These are phyloP conservation scores for Cosmia pyralina DNA, from an alignment of 2,888 invertebrate genomes.

Conservation along the genomic window DNA sequence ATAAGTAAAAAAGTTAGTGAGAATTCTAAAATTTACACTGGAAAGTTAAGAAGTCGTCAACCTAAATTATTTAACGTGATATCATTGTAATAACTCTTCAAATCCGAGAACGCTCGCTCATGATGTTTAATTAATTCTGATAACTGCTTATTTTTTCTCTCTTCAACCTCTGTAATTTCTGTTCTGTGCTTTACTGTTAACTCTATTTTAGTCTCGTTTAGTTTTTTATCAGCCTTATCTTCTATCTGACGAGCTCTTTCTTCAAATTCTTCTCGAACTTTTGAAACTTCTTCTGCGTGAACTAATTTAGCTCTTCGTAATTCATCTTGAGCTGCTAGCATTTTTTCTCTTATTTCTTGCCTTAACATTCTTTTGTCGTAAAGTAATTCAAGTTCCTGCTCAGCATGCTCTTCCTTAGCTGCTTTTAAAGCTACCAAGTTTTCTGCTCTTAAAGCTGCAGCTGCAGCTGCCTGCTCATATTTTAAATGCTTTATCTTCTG, in stretches of 20 bases:
- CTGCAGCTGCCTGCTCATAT: slow-evolving; percentile 96
- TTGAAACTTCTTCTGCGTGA: slow-evolving; percentile 94
- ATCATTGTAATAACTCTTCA: slow-evolving; percentile 98
- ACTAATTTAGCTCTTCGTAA: slow-evolving; percentile 92
- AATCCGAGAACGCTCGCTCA: slow-evolving; percentile 95
- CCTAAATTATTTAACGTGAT: slow-evolving; percentile 96
- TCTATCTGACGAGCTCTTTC: slow-evolving; percentile 88
- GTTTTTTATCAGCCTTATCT: slow-evolving; percentile 93
- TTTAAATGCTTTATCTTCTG: slow-evolving; percentile 98
- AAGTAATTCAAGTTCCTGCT: slow-evolving; percentile 94
- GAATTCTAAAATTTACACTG: not conserved
- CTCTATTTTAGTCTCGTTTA: slow-evolving; percentile 93
- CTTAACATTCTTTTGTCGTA: slow-evolving; percentile 93
- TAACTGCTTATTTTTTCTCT: slow-evolving; percentile 97
- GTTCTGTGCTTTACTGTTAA: slow-evolving; percentile 93
- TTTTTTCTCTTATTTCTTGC: slow-evolving; percentile 92
- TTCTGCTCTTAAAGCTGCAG: slow-evolving; percentile 96
- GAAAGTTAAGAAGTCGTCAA: not conserved
- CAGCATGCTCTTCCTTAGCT: slow-evolving; percentile 95
- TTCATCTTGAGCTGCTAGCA: slow-evolving; percentile 93
- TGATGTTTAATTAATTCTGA: slow-evolving; percentile 95
- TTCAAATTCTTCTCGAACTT: slow-evolving; percentile 87
- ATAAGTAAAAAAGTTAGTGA: not conserved
- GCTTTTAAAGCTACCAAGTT: slow-evolving; percentile 95
- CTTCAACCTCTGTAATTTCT: slow-evolving; percentile 97